A percentile compares a stretch with the other conserved stretches of the same genome.
Evolutionary conservation across 2,113 vertebrate genomes (phyloP).

Genomic region (Synodontis membranacea): DNA sequence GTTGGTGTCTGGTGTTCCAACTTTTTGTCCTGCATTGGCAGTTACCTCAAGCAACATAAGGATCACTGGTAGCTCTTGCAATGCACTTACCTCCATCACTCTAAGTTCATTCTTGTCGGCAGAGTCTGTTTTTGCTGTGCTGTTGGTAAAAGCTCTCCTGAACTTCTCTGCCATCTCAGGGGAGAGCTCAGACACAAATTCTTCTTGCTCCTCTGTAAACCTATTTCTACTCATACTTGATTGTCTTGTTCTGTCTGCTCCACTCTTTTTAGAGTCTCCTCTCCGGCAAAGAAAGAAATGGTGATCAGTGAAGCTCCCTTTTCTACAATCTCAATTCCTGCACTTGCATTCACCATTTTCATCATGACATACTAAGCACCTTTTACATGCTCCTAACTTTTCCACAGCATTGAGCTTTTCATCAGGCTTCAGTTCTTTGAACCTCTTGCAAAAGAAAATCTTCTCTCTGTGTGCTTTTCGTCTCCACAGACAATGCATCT

Average conservation of each 20-base stretch:
- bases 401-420: slow-evolving; percentile 21
- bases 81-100: neutral
- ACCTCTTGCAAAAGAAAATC: slow-evolving; percentile 40
- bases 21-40: slow-evolving; percentile 48
- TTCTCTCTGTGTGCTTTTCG: slow-evolving; percentile 15
- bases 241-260: neutral
- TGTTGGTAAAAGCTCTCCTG: slow-evolving; percentile 49
- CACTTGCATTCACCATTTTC: slow-evolving; percentile 18
- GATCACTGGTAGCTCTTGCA: slow-evolving; percentile 12
- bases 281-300: neutral
- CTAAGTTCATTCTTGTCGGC: too few species aligned
- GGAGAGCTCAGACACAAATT: slow-evolving; percentile 34
- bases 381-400: slow-evolving; percentile 41
- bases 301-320: neutral
- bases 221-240: neutral
- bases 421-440: neutral
- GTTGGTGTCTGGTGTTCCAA: slow-evolving; percentile 41
- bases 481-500: slow-evolving; percentile 34
- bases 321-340: slow-evolving; percentile 33
- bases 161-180: slow-evolving; percentile 37
- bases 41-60: slow-evolving; percentile 48
- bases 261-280: neutral
- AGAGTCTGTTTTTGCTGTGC: neutral
- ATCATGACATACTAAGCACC: slow-evolving; percentile 30
- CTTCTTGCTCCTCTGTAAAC: slow-evolving; percentile 43